phyloP scores from a whole-genome alignment of 2,113 vertebrate genomes.

The Pseudopodoces humilis region DNA sequence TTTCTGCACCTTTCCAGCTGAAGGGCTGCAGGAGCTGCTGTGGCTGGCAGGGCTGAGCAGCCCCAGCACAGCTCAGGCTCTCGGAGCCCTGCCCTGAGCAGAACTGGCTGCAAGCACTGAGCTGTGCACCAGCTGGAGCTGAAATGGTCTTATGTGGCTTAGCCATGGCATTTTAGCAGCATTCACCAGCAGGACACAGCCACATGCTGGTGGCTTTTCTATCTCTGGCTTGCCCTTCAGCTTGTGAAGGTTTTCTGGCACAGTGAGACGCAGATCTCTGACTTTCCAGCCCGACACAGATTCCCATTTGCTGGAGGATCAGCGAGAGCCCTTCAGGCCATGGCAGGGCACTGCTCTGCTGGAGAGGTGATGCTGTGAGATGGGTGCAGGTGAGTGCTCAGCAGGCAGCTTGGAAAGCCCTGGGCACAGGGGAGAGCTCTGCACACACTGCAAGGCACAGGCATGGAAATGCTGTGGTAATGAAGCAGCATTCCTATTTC shows the following conservation, averaged over 20 bases:
- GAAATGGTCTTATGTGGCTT: rapidly evolving
- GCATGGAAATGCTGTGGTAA: background rate
- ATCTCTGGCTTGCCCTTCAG: background rate
- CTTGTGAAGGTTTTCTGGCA: background rate
- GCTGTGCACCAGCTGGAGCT: background rate
- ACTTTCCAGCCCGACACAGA: background rate
- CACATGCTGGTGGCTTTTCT: background rate
- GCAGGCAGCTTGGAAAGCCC: background rate
- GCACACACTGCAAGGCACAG: background rate
- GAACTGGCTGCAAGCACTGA: too few relatives aligned
- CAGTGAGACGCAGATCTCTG: background rate
- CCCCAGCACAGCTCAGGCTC: background rate
- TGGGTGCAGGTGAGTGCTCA: background rate
- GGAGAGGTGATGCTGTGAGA: too few relatives aligned
- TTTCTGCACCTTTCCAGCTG: background rate
- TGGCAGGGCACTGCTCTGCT: background rate
- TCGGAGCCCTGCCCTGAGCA: rapidly evolving
- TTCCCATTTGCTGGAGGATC: background rate
- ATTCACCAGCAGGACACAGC: background rate
- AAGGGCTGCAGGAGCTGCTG: rapidly evolving
- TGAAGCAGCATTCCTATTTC: background rate
- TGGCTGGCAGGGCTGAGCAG: background rate
- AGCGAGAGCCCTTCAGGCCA: background rate
- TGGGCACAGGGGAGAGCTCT: background rate
- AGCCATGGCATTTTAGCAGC: background rate